Base-by-base conservation (phyloP, 37 sponge, comb jelly and placozoan species). In the Bolinopsis microptera region DNA sequence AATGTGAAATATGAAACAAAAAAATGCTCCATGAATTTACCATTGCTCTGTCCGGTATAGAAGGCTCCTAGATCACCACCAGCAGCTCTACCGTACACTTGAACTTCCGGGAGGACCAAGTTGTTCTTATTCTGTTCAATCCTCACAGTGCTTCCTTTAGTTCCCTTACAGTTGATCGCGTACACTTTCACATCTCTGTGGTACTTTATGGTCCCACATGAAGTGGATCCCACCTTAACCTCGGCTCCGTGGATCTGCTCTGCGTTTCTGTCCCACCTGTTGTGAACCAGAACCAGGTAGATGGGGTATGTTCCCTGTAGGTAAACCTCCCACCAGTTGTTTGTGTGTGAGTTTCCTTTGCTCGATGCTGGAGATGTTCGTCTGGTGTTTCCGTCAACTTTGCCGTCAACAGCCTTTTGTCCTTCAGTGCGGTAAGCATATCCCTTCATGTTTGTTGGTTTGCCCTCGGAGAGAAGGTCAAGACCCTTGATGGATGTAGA, bases 321-420 rank as follows among this genome's bases (percentile, higher is more conserved):
- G 18, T 72, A 3, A 5, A 72, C 75, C 31, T 72, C 31, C 75
- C 75, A 72, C 75, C 75, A 72, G 75, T 72, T 72, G 31, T 72
- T 28, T n/a, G 5, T 72, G 68, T 13, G 18, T 22, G 68, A 67
- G 75, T 21, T 21, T n/a, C 5, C 26, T n/a, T 28, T n/a, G 26
- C 31, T 24, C 26, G 3, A 8, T 2, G 75, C 26, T 3, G 75
- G 26, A n/a, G 75, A 3, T 2, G 31, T 8, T 8, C 31, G 75
- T 72, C 75, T n/a, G 3, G 5, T 30, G 75, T 72, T 30, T 23
- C 75, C 75, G 31, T 28, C 31, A 2, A 28, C 31, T n/a, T 21
- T 72, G 26, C 75, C 75, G 75, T 72, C 75, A 8, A 72, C 75
- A 23, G 75, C 75, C 26, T 28, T 72, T 5, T 24, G 31, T 24